phyloP scores from a whole-genome alignment of 2,888 invertebrate genomes.

The Lasioglossum figueresi region DNA sequence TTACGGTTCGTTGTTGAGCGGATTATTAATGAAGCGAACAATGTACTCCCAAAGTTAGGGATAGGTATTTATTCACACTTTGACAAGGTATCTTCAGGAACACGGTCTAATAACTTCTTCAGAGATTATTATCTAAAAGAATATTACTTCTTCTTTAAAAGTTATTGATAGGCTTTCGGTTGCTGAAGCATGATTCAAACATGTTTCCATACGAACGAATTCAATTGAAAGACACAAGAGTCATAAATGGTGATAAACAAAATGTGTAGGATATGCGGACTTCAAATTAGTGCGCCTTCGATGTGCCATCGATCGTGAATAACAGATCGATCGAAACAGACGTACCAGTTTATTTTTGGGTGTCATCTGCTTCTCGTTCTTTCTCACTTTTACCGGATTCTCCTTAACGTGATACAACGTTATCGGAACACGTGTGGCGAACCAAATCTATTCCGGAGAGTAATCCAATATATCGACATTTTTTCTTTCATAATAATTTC shows the following conservation, averaged over 20 bases:
- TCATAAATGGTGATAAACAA: not conserved
- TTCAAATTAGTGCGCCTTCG: too few species aligned
- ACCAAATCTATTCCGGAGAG: too few species aligned
- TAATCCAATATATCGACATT: too few species aligned
- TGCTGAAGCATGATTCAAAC: not conserved
- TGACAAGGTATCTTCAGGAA: not conserved
- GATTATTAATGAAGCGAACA: not conserved
- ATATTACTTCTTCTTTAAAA: too few species aligned
- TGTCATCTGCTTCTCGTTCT: too few species aligned
- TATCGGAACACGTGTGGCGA: too few species aligned
- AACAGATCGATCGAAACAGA: too few species aligned
- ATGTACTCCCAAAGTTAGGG: not conserved
- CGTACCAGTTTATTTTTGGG: too few species aligned
- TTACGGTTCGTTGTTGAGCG: not conserved
- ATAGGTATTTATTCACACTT: not conserved
- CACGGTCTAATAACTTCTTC: not conserved
- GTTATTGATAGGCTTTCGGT: not conserved
- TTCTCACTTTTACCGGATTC: too few species aligned
- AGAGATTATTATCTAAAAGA: not conserved
- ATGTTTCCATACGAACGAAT: not conserved
- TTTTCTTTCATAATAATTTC: too few species aligned
- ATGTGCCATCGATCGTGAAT: too few species aligned
- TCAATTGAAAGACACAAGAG: not conserved
- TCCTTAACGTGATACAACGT: too few species aligned
- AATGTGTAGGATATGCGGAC: not conserved